These are phyloP conservation scores for Bubo scandiacus DNA, from an alignment of 2,113 vertebrate genomes.

Conservation along the genomic window DNA sequence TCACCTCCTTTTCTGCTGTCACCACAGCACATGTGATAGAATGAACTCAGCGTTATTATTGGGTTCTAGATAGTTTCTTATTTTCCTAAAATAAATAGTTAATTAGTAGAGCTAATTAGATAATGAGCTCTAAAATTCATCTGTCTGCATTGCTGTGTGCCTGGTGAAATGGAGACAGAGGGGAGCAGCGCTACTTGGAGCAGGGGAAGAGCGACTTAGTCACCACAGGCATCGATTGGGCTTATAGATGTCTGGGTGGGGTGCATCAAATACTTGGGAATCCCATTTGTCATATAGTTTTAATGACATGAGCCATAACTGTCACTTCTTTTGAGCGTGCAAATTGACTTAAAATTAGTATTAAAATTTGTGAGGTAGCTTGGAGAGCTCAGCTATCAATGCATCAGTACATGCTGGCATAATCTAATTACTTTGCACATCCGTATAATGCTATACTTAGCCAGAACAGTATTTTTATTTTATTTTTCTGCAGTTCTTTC, in stretches of 20 bases:
- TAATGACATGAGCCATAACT: neutral
- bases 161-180: neutral
- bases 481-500: neutral
- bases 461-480: neutral
- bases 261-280: neutral
- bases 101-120: neutral
- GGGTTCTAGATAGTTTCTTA: neutral
- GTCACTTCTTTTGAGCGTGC: neutral
- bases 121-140: neutral
- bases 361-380: neutral
- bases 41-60: neutral
- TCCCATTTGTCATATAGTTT: neutral
- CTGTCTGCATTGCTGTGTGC: rapidly evolving
- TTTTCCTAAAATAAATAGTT: neutral
- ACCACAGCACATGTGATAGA: neutral
- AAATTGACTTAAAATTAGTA: neutral
- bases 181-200: neutral
- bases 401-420: neutral
- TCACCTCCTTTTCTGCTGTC: neutral
- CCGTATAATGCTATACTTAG: neutral
- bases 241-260: neutral
- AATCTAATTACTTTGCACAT: neutral
- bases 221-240: rapidly evolving
- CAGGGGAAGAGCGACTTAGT: neutral
- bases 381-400: neutral